phyloP scores from a whole-genome alignment of 2,888 invertebrate genomes.

The Lottia gigantea region DNA sequence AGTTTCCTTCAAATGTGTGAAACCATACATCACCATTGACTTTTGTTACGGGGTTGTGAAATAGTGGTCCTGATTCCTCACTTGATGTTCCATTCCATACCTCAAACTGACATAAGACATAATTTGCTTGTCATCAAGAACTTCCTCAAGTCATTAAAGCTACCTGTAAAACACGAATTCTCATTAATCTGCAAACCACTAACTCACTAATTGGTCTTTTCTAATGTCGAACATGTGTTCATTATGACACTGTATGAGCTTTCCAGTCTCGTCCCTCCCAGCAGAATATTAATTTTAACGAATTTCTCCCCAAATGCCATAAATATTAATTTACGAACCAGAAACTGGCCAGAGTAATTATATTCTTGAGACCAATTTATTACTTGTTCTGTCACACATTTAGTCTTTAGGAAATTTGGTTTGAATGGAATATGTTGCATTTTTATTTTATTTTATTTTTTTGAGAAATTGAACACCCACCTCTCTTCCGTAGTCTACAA shows the following conservation, averaged over 20 bases:
- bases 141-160: conserved; percentile 6
- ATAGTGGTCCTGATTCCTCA: not conserved
- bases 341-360: too few relatives aligned
- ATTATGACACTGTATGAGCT: conserved; percentile 8
- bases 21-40: conserved; percentile 8
- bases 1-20: too few relatives aligned
- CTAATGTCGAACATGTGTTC: conserved; percentile 4
- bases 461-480: too few relatives aligned
- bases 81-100: not conserved
- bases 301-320: not conserved
- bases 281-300: conserved; percentile 1
- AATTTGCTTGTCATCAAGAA: conserved; percentile 9
- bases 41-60: conserved; percentile 7
- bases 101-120: conserved; percentile 10
- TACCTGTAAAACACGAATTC: not conserved
- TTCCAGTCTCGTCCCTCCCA: not conserved
- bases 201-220: conserved; percentile 1
- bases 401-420: too few relatives aligned
- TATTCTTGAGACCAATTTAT: too few relatives aligned
- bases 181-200: conserved; percentile 5
- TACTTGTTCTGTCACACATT: too few relatives aligned
- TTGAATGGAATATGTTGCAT: too few relatives aligned
- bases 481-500: too few relatives aligned
- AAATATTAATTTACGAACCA: too few relatives aligned
- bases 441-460: too few relatives aligned